A percentile compares a stretch with the other conserved stretches of the same genome.
phyloP scores from a whole-genome alignment of 2,888 invertebrate genomes.

The Caradrina kadenii region DNA sequence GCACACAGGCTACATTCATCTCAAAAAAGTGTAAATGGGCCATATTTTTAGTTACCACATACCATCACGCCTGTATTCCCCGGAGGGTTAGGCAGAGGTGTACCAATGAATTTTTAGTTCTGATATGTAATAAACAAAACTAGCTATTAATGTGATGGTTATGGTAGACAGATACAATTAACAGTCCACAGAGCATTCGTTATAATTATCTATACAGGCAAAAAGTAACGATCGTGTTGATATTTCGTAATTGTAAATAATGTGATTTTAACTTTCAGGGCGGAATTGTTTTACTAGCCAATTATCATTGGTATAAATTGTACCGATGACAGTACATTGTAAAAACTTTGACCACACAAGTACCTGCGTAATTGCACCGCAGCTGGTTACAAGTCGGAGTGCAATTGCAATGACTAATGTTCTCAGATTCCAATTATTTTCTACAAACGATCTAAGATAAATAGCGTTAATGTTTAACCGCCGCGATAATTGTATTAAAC shows the following conservation, averaged over 20 bases:
- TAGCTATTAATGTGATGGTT: not conserved
- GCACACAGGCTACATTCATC: no score
- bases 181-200: not conserved
- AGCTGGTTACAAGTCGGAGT: slow-evolving; percentile 34
- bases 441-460: slow-evolving; percentile 53
- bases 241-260: slow-evolving; percentile 34
- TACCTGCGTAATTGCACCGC: slow-evolving; percentile 40
- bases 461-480: slow-evolving; percentile 42
- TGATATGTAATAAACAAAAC: not conserved
- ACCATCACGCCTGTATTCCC: no score
- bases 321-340: slow-evolving; percentile 50
- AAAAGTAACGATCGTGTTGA: slow-evolving; percentile 19
- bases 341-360: slow-evolving; percentile 54
- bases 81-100: no score
- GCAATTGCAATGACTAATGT: slow-evolving; percentile 45
- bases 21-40: no score
- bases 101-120: not conserved
- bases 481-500: slow-evolving; percentile 54
- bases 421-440: slow-evolving; percentile 50
- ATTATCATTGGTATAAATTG: slow-evolving; percentile 49
- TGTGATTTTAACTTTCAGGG: slow-evolving; percentile 50
- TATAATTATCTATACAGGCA: not conserved
- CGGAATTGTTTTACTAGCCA: slow-evolving; percentile 29
- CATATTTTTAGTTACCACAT: no score
- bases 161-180: slow-evolving; percentile 1